Conservation (phyloP, 2,113 vertebrate genomes). For the Heterochromis multidens region DNA sequence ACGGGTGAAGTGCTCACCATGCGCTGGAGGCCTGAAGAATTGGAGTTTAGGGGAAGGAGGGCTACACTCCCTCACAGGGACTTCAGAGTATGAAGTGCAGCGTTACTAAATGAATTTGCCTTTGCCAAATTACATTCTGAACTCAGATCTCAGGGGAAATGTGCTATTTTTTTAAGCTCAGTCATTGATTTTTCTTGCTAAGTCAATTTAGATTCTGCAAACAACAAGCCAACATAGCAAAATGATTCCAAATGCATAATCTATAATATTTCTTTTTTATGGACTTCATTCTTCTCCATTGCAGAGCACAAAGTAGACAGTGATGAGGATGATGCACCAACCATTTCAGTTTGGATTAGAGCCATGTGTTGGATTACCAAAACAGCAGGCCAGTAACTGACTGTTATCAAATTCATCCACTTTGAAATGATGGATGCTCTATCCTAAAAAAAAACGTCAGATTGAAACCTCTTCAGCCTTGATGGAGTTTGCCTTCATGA, state of each 20-base stretch:
- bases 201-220: conserved; percentile 24
- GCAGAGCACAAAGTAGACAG: neutral
- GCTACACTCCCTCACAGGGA: neutral
- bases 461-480: neutral
- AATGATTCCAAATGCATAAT: neutral
- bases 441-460: neutral
- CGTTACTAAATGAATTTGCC: conserved; percentile 48
- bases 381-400: neutral
- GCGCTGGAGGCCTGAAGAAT: neutral
- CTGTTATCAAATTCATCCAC: neutral
- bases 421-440: conserved; percentile 1
- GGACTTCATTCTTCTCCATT: conserved; percentile 6
- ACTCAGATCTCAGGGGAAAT: neutral
- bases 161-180: neutral
- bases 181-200: conserved; percentile 20
- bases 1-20: conserved; percentile 33
- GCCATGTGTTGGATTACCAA: neutral
- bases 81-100: conserved; percentile 26
- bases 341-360: neutral
- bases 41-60: neutral
- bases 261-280: neutral
- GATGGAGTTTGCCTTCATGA: neutral
- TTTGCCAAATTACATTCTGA: conserved; percentile 45
- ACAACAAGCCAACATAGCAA: conserved; percentile 3
- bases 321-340: neutral